Evolutionary conservation across 92 coral and sea anemone genomes (phyloP).

Genomic region (Palythoa grandis): DNA sequence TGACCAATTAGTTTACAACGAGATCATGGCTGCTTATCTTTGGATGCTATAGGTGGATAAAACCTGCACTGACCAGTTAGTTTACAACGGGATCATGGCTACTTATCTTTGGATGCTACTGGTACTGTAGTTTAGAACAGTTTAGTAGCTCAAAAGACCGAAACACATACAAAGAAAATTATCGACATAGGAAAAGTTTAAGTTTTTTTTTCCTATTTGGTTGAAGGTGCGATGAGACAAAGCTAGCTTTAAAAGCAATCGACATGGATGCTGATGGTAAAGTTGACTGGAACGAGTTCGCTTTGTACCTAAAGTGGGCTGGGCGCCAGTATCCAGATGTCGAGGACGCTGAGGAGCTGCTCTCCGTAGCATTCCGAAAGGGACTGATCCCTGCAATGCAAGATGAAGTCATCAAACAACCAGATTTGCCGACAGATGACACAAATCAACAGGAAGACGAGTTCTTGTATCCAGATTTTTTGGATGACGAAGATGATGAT

Average conservation of each 20-base stretch:
- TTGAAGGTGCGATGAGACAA: slow-evolving; percentile 69
- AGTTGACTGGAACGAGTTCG: slow-evolving; percentile 84
- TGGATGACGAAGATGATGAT: slow-evolving; percentile 5
- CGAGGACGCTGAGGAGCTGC: slow-evolving; percentile 63
- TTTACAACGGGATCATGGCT: background rate
- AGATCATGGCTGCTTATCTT: background rate
- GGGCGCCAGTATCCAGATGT: slow-evolving; percentile 74
- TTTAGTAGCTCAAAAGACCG: background rate
- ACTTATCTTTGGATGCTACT: background rate
- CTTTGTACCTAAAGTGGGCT: slow-evolving; percentile 84
- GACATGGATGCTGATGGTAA: slow-evolving; percentile 77
- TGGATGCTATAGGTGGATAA: background rate
- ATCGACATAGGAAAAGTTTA: background rate
- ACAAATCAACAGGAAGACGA: background rate
- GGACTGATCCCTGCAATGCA: slow-evolving; percentile 91
- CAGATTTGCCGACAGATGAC: background rate
- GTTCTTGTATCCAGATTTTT: background rate
- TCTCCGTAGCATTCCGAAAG: slow-evolving; percentile 69
- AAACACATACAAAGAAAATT: background rate
- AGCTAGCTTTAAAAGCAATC: slow-evolving; percentile 68
- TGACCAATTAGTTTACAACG: background rate
- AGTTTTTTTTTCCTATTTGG: background rate
- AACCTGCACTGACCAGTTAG: background rate
- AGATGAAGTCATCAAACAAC: slow-evolving; percentile 50
- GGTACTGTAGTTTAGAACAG: too few species aligned